phyloP scores from a whole-genome alignment of 2,888 invertebrate species.

The Lottia scabra region DNA sequence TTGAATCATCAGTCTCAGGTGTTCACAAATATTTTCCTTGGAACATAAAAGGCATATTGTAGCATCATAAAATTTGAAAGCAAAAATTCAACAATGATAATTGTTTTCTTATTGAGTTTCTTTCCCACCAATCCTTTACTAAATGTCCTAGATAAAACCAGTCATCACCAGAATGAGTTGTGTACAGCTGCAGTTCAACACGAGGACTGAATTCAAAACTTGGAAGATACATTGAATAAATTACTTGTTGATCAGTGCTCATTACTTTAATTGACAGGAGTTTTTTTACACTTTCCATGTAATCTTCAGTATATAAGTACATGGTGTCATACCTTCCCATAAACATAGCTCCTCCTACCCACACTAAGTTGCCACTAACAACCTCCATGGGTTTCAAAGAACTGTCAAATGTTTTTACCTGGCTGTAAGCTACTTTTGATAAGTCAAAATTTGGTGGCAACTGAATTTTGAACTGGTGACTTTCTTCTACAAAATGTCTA shows the following conservation, averaged over 20 bases:
- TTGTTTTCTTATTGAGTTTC: neutral
- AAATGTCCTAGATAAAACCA: slow-evolving; percentile 57
- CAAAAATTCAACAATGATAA: too few relatives aligned
- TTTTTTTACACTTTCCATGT: slow-evolving; percentile 39
- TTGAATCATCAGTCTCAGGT: too few relatives aligned
- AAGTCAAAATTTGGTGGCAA: slow-evolving; percentile 40
- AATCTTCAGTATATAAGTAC: slow-evolving; percentile 45
- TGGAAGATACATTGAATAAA: slow-evolving; percentile 51
- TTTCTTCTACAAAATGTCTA: slow-evolving; percentile 38
- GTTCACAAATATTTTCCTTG: too few relatives aligned
- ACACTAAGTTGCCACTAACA: slow-evolving; percentile 43
- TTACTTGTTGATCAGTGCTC: slow-evolving; percentile 58
- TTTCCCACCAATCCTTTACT: slow-evolving; percentile 40
- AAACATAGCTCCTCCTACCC: slow-evolving; percentile 59
- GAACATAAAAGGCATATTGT: too few relatives aligned
- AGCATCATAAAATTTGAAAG: too few relatives aligned
- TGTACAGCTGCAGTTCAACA: slow-evolving; percentile 40
- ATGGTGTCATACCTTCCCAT: slow-evolving; percentile 47
- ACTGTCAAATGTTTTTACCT: slow-evolving; percentile 19
- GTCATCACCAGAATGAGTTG: slow-evolving; percentile 31
- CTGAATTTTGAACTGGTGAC: slow-evolving; percentile 31
- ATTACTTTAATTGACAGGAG: slow-evolving; percentile 44
- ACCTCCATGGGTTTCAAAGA: slow-evolving; percentile 36
- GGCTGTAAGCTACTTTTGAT: slow-evolving; percentile 39
- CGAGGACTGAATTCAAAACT: slow-evolving; percentile 31